Percentiles rank a stretch among this genome's conserved stretches.
Evolutionary conservation across 2,113 vertebrate species (phyloP).

Genomic region (Austrofundulus limnaeus): DNA sequence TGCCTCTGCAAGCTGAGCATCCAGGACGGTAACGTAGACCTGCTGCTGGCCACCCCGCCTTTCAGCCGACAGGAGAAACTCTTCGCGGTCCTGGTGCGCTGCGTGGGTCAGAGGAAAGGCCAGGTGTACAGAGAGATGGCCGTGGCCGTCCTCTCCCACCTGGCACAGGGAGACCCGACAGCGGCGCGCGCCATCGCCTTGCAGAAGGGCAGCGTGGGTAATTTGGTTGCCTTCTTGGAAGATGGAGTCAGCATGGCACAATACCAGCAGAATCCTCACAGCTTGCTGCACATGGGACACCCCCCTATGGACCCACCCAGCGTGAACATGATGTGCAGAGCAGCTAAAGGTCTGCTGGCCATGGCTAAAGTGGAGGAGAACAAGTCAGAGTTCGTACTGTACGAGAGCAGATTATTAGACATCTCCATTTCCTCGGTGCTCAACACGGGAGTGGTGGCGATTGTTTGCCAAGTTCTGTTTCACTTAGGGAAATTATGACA

Average conservation of each 20-base stretch:
- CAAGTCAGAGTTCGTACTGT: conserved; percentile 94
- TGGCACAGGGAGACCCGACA: conserved; percentile 92
- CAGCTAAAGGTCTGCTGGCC: conserved; percentile 95
- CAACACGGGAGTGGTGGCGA: conserved; percentile 89
- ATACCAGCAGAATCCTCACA: conserved; percentile 96
- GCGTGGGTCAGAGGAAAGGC: conserved; percentile 92
- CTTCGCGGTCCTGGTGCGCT: conserved; percentile 91
- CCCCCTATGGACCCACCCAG: conserved; percentile 90
- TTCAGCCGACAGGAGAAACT: conserved; percentile 97
- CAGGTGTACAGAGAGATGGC: conserved; percentile 99
- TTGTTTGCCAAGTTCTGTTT: conserved; percentile 98
- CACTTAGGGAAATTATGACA: conserved; percentile 98
- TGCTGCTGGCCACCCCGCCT: conserved; percentile 94
- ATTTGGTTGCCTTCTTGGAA: conserved; percentile 95
- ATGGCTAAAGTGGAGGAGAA: conserved; percentile 96
- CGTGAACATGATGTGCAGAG: conserved; percentile 98
- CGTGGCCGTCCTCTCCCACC: conserved; percentile 94
- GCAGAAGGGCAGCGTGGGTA: conserved; percentile 94
- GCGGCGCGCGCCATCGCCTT: conserved; percentile 92
- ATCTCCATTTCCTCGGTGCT: conserved; percentile 97
- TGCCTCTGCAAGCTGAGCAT: conserved; percentile 98
- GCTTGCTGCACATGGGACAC: conserved; percentile 88
- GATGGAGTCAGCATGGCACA: conserved; percentile 95
- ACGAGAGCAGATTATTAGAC: conserved; percentile 96
- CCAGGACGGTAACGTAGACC: conserved; percentile 96